These are phyloP conservation scores for Sinonovacula constricta DNA, from an alignment of 1,140 invertebrate species.

Conservation along the genomic window DNA sequence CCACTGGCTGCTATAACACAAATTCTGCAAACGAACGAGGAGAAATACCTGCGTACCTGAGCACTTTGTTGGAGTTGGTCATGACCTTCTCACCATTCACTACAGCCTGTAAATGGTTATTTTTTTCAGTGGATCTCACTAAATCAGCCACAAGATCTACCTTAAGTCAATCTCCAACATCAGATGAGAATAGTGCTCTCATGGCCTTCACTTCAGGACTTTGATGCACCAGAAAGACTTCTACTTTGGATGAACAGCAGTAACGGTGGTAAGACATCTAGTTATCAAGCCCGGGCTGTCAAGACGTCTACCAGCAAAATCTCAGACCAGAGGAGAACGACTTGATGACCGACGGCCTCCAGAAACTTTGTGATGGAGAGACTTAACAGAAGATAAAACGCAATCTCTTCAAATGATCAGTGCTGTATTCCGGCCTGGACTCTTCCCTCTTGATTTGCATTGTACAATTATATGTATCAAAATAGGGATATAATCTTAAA, in stretches of 20 bases:
- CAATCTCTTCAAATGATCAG: too few relatives aligned
- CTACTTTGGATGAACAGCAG: slow-evolving; percentile 3
- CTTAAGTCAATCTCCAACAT: neutral
- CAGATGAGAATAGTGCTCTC: slow-evolving; percentile 12
- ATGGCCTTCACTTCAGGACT: neutral
- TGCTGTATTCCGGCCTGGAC: too few relatives aligned
- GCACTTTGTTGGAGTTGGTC: neutral
- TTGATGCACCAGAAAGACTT: slow-evolving; percentile 11
- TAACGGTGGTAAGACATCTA: too few relatives aligned
- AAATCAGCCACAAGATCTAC: neutral
- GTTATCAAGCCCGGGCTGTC: too few relatives aligned
- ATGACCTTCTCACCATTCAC: slow-evolving; percentile 14
- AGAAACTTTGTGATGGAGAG: too few relatives aligned
- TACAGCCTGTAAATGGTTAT: slow-evolving; percentile 2
- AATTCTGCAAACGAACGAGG: neutral
- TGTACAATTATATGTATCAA: too few relatives aligned
- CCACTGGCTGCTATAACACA: neutral
- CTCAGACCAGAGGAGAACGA: too few relatives aligned
- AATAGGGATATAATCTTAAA: too few relatives aligned
- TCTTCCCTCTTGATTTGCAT: too few relatives aligned
- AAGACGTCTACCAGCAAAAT: too few relatives aligned
- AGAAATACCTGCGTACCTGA: neutral
- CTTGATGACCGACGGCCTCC: too few relatives aligned
- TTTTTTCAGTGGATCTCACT: slow-evolving; percentile 5
- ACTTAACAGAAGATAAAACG: too few relatives aligned